Conservation (phyloP, 2,113 vertebrate species). For the Alethe diademata region DNA sequence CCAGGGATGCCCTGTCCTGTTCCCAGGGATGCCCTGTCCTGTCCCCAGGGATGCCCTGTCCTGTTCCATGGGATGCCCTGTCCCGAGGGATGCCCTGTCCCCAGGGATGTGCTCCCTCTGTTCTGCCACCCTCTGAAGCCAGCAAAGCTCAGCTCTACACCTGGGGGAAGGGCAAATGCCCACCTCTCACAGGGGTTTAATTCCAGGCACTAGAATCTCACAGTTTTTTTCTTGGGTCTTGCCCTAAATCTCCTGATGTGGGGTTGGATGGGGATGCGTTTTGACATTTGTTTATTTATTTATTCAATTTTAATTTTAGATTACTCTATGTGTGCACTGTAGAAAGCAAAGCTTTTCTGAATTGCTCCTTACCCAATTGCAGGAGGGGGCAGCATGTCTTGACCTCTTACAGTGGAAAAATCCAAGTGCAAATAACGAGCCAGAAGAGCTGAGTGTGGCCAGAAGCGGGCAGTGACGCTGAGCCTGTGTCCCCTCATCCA, state of each 20-base stretch:
- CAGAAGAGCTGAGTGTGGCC: neutral
- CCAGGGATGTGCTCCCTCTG: neutral
- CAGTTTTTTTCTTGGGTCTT: too few species aligned
- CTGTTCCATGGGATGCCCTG: too few species aligned
- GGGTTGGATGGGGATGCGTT: too few species aligned
- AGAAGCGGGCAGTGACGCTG: neutral
- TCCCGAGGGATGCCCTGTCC: too few species aligned
- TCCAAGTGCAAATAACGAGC: neutral
- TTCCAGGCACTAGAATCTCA: neutral
- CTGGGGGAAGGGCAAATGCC: neutral
- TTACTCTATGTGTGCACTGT: neutral
- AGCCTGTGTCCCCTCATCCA: fast-evolving
- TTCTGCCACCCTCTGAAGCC: neutral
- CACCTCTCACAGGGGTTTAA: fast-evolving
- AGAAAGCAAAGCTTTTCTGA: neutral
- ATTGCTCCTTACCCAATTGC: fast-evolving
- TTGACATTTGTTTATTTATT: too few species aligned
- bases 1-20: too few species aligned
- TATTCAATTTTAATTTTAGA: neutral
- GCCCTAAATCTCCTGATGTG: too few species aligned
- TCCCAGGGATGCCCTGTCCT: too few species aligned
- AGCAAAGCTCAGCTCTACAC: fast-evolving
- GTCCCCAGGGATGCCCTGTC: too few species aligned
- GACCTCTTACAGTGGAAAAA: neutral
- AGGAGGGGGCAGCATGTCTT: neutral